Evolutionary conservation across 2,888 invertebrate genomes (phyloP).

Genomic region (Trypoxylon attenuatum): DNA sequence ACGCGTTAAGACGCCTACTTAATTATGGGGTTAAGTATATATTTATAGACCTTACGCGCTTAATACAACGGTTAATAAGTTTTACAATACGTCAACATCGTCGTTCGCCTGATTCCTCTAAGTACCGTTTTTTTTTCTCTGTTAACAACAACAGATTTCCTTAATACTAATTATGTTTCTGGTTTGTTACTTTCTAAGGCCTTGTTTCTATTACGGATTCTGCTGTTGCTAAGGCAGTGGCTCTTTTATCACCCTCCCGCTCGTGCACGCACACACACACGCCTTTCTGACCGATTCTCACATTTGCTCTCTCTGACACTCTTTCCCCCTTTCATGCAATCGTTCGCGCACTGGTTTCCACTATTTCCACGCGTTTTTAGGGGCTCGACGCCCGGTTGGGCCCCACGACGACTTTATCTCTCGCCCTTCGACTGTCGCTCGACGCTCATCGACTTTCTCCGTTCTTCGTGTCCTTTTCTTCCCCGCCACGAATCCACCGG

Average conservation of each 20-base stretch:
- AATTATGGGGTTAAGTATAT: conserved; percentile 48
- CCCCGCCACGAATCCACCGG: too few species aligned
- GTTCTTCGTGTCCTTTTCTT: too few species aligned
- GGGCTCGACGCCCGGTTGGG: too few species aligned
- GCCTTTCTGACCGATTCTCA: neutral
- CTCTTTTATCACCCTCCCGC: conserved; percentile 44
- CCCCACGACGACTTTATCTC: too few species aligned
- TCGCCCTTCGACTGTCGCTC: too few species aligned
- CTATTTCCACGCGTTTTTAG: too few species aligned
- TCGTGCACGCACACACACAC: conserved; percentile 1
- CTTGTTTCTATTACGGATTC: conserved; percentile 57
- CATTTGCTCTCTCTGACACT: neutral
- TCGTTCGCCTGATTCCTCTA: conserved; percentile 37
- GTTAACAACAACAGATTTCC: conserved; percentile 67
- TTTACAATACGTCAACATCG: conserved; percentile 51
- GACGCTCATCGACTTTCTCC: too few species aligned
- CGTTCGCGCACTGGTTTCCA: too few species aligned
- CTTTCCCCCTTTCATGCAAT: conserved; percentile 5
- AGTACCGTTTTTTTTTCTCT: conserved; percentile 27
- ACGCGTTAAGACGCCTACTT: conserved; percentile 53
- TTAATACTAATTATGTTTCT: conserved; percentile 68
- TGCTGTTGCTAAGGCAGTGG: conserved; percentile 66
- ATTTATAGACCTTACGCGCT: conserved; percentile 42
- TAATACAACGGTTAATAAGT: conserved; percentile 54
- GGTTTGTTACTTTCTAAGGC: conserved; percentile 68